Percentiles rank a stretch among this genome's conserved stretches.
Conservation (phyloP, 1,140 invertebrate species). For the Arctopsyche grandis region DNA sequence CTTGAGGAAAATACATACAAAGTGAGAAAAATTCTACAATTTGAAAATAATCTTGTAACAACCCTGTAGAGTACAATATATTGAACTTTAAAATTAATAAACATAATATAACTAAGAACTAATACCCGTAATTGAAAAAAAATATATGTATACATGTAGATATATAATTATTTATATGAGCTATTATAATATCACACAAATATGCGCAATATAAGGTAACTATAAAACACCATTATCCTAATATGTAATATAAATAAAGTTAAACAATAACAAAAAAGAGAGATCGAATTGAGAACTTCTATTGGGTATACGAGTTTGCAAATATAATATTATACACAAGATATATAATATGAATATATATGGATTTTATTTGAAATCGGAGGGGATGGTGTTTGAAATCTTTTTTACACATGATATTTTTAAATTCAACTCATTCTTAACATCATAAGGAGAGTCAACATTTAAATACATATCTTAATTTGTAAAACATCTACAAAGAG, state of each 20-base stretch:
- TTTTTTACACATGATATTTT: too few relatives aligned
- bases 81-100: background rate
- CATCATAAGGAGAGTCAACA: too few relatives aligned
- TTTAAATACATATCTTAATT: too few relatives aligned
- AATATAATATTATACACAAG: too few relatives aligned
- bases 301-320: too few relatives aligned
- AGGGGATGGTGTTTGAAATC: too few relatives aligned
- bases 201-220: conserved; percentile 19
- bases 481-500: too few relatives aligned
- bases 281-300: background rate
- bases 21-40: conserved; percentile 14
- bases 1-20: conserved; percentile 13
- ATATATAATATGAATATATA: too few relatives aligned
- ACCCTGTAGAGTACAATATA: background rate
- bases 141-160: background rate
- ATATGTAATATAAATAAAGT: conserved; percentile 6
- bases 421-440: too few relatives aligned
- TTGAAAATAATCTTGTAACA: conserved; percentile 19
- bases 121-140: conserved; percentile 37
- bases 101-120: conserved; percentile 24
- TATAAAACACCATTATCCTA: conserved; percentile 11
- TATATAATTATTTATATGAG: too few relatives aligned
- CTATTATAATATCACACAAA: conserved; percentile 6
- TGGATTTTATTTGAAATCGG: too few relatives aligned
- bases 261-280: background rate